These are phyloP conservation scores for Macropus fuliginosus DNA, from an alignment of 2,797 vertebrate species.

Conservation along the genomic window DNA sequence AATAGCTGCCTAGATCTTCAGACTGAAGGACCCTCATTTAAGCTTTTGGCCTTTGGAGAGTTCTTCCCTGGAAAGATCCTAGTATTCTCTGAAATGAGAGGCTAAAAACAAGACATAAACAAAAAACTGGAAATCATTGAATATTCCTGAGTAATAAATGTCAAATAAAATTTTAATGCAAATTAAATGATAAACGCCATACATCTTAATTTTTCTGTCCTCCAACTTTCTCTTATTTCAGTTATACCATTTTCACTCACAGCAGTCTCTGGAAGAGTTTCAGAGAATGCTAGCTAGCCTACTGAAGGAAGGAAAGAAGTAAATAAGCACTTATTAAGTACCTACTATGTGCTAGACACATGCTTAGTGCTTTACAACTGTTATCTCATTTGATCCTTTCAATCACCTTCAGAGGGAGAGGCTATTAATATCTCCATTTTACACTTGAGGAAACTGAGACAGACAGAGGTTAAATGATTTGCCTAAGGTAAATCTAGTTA, in stretches of 20 bases:
- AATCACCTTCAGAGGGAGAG: background rate
- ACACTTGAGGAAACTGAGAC: background rate
- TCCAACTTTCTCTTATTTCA: constrained; percentile 5
- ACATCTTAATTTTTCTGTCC: constrained; percentile 2
- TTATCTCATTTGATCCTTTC: background rate
- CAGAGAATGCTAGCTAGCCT: background rate
- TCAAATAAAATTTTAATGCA: background rate
- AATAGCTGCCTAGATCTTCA: constrained; percentile 28
- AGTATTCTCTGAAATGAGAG: background rate
- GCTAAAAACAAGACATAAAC: background rate
- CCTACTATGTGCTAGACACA: background rate
- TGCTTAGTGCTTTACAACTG: background rate
- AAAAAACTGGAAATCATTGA: background rate
- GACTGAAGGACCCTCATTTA: background rate
- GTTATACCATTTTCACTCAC: constrained; percentile 1
- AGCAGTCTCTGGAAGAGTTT: background rate
- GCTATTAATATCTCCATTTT: background rate
- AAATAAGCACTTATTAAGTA: background rate
- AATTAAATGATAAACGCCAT: background rate
- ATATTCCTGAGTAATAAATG: constrained; percentile 33
- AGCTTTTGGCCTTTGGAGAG: constrained; percentile 34
- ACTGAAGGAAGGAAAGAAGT: background rate
- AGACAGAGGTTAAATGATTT: background rate
- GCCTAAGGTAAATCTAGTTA: background rate
- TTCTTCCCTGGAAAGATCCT: background rate